Percentiles rank a stretch among this genome's conserved stretches.
Conservation (phyloP, 2,113 vertebrate species). For the Eretmodus cyanostictus region DNA sequence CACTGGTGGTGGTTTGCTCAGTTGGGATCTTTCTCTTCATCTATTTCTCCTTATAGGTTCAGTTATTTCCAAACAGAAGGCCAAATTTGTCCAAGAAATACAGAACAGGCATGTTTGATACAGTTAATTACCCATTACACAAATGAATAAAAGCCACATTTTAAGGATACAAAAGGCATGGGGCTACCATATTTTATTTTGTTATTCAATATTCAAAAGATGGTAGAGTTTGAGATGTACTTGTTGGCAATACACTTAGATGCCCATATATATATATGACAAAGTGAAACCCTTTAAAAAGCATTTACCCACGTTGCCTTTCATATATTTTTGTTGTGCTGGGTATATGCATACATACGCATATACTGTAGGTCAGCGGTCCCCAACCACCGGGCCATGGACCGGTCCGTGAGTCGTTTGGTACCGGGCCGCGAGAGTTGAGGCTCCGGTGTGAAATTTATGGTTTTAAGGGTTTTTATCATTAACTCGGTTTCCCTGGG, state of each 20-base stretch:
- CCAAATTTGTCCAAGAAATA: background rate
- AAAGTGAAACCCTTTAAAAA: background rate
- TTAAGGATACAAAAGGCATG: background rate
- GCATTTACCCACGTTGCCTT: background rate
- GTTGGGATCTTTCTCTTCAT: slow-evolving; percentile 85
- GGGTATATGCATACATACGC: background rate
- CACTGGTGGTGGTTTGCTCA: slow-evolving; percentile 78
- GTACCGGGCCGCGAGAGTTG: accelerated
- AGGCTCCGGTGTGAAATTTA: accelerated
- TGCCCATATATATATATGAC: background rate
- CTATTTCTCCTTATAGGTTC: slow-evolving; percentile 82
- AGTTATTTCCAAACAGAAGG: background rate
- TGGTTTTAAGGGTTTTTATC: background rate
- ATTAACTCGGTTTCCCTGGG: background rate
- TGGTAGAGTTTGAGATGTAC: background rate
- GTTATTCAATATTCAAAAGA: background rate
- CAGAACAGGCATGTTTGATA: background rate
- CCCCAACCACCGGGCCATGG: accelerated
- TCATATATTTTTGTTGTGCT: background rate
- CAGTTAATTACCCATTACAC: background rate
- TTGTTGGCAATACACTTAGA: background rate
- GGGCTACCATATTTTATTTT: background rate
- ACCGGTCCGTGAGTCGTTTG: accelerated
- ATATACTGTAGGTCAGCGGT: background rate
- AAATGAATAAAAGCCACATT: background rate